These are phyloP conservation scores for Heptranchias perlo DNA, from an alignment of 2,113 vertebrate genomes.

Conservation along the genomic window DNA sequence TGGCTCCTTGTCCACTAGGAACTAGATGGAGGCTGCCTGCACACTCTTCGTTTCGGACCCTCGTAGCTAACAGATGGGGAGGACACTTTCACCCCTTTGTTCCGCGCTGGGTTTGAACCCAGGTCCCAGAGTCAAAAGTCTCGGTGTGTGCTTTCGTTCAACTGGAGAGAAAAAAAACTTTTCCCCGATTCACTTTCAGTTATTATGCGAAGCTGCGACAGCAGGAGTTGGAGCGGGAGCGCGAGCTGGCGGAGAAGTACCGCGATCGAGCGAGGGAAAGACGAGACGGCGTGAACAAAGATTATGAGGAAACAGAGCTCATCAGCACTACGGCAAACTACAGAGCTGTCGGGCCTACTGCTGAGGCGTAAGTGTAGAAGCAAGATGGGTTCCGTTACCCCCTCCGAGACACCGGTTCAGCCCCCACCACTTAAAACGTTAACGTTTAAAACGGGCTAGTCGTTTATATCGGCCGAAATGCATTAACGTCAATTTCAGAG, in stretches of 20 bases:
- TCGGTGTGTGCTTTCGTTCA: neutral
- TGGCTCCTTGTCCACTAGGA: neutral
- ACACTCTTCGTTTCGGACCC: neutral
- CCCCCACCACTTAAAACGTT: neutral
- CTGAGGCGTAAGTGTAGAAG: constrained; percentile 74
- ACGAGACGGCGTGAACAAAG: constrained; percentile 91
- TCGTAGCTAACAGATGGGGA: neutral
- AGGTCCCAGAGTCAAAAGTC: too few species aligned
- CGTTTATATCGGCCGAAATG: neutral
- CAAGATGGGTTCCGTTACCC: neutral
- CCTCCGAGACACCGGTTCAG: neutral
- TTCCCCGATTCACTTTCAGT: constrained; percentile 51
- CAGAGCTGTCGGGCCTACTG: constrained; percentile 85
- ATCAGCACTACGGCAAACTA: constrained; percentile 97
- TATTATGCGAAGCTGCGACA: constrained; percentile 96
- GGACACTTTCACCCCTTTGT: neutral
- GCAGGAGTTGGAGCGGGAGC: constrained; percentile 90
- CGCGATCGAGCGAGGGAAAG: constrained; percentile 86
- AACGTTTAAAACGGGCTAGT: neutral
- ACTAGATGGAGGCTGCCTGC: neutral
- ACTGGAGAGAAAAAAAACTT: too few species aligned
- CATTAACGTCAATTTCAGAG: neutral
- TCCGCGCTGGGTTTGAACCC: neutral
- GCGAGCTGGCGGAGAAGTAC: constrained; percentile 93
- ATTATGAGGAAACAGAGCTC: constrained; percentile 92